These are phyloP conservation scores for Clepsis dumicolana DNA, from an alignment of 2,888 invertebrate genomes.

Conservation along the genomic window DNA sequence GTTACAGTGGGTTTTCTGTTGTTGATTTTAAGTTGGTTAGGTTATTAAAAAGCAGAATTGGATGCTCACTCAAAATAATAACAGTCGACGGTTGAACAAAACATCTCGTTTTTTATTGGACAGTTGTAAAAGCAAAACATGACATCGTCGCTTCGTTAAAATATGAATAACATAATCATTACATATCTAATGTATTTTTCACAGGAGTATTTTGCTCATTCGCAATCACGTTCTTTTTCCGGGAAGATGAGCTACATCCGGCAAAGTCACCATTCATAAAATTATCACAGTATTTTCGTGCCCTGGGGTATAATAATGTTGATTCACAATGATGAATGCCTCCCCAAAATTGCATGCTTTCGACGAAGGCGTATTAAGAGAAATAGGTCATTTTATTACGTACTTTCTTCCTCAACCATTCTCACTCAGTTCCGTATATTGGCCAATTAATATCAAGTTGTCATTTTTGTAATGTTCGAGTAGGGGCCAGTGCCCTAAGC, in stretches of 20 bases:
- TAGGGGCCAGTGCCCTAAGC: no score
- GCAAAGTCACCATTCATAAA: constrained; percentile 37
- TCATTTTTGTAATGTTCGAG: not conserved
- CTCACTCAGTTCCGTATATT: not conserved
- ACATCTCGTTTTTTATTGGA: not conserved
- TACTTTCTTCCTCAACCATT: not conserved
- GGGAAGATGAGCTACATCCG: constrained; percentile 16
- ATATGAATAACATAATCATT: not conserved
- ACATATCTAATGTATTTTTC: not conserved
- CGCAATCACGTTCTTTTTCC: constrained; percentile 26
- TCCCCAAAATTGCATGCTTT: constrained; percentile 39
- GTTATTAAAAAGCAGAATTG: not conserved
- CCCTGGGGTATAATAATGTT: constrained; percentile 43
- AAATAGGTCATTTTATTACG: constrained; percentile 36
- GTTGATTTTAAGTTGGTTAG: not conserved
- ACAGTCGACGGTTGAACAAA: not conserved
- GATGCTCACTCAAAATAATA: not conserved
- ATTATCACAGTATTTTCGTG: constrained; percentile 38
- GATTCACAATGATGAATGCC: constrained; percentile 45
- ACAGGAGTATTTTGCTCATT: not conserved
- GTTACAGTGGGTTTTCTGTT: no score
- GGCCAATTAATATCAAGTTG: not conserved
- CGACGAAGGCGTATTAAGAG: constrained; percentile 25
- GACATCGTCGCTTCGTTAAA: no score
- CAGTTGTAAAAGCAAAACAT: not conserved